Conservation (phyloP, 64 coral and sea anemone genomes). For the Orbicella faveolata region DNA sequence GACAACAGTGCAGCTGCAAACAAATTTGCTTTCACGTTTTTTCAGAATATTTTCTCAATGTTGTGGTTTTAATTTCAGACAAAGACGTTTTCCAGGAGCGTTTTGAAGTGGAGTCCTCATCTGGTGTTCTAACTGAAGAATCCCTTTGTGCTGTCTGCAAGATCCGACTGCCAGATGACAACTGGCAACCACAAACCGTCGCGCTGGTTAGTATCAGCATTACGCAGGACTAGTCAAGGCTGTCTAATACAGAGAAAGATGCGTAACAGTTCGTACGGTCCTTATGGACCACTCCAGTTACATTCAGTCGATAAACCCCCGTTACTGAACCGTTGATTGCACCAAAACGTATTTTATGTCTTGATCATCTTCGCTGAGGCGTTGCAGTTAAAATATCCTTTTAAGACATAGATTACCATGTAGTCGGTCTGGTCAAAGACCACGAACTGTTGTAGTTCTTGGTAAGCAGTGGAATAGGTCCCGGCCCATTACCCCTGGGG, state of each 20-base stretch:
- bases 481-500: too few relatives aligned
- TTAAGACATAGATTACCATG: too few relatives aligned
- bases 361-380: too few relatives aligned
- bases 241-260: neutral
- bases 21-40: neutral
- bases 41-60: neutral
- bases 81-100: conserved; percentile 4
- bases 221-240: neutral
- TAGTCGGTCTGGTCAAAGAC: too few relatives aligned
- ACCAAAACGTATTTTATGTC: too few relatives aligned
- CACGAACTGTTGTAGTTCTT: neutral
- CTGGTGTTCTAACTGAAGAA: conserved; percentile 14
- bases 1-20: too few relatives aligned
- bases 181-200: conserved; percentile 10
- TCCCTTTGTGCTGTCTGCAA: conserved; percentile 16
- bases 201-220: neutral
- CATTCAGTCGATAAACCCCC: too few relatives aligned
- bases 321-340: too few relatives aligned
- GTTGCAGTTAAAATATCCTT: too few relatives aligned
- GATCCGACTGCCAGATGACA: conserved; percentile 5
- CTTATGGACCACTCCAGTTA: too few relatives aligned
- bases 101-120: neutral
- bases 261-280: neutral
- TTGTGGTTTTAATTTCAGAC: neutral
- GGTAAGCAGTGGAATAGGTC: neutral